Evolutionary conservation across 2,888 invertebrate genomes (phyloP).

Genomic region (Scaptodrosophila latifasciaeformis): DNA sequence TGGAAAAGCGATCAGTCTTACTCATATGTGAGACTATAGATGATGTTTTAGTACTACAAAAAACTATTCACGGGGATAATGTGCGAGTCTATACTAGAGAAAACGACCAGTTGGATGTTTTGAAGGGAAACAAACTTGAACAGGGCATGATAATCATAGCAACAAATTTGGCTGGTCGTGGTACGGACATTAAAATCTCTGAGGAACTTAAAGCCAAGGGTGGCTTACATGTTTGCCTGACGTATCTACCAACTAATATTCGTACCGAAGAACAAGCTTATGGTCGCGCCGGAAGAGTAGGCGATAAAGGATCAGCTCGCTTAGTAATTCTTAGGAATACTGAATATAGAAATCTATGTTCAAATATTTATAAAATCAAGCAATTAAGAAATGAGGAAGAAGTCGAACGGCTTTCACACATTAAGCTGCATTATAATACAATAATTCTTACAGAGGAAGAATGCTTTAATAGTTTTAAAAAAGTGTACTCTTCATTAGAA

Average conservation of each 20-base stretch:
- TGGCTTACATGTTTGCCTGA: slow-evolving; percentile 72
- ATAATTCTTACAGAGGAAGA: no score
- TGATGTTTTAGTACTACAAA: neutral
- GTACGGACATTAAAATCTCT: slow-evolving; percentile 59
- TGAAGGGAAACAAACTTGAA: slow-evolving; percentile 12
- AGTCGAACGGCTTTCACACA: no score
- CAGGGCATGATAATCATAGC: slow-evolving; percentile 62
- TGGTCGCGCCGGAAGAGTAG: slow-evolving; percentile 71
- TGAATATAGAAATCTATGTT: no score
- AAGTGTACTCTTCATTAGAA: no score
- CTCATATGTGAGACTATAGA: neutral
- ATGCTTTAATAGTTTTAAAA: no score
- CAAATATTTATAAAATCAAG: no score
- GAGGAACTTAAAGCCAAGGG: slow-evolving; percentile 45
- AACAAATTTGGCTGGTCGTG: slow-evolving; percentile 59
- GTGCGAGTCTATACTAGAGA: slow-evolving; percentile 10
- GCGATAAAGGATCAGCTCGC: slow-evolving; percentile 58
- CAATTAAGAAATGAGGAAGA: no score
- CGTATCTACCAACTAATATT: slow-evolving; percentile 70
- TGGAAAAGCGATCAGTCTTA: neutral
- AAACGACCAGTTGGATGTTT: neutral
- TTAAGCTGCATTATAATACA: no score
- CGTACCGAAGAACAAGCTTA: slow-evolving; percentile 73
- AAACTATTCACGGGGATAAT: neutral
- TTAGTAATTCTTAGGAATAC: no score